Evolutionary conservation across 2,797 vertebrate species (phyloP).

Genomic region (Hirundo rustica): DNA sequence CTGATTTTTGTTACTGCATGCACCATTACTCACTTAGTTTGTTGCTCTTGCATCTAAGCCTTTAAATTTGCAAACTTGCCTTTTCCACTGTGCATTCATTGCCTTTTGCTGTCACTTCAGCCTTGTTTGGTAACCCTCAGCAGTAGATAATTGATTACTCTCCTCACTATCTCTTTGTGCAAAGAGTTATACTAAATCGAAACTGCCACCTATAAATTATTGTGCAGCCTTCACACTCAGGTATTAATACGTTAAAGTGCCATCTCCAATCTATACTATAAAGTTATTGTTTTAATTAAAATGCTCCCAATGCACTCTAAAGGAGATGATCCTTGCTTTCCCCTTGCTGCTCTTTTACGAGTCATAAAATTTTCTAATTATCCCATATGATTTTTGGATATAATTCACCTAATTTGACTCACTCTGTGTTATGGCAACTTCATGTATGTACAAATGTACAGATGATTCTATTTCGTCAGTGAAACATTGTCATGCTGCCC

Average conservation of each 20-base stretch:
- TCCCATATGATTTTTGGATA: neutral
- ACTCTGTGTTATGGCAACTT: neutral
- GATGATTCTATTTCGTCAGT: neutral
- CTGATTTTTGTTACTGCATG: neutral
- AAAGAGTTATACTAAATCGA: constrained; percentile 32
- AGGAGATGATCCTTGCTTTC: neutral
- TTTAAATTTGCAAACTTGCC: constrained; percentile 25
- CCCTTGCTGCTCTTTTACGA: neutral
- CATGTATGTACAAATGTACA: neutral
- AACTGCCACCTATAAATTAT: constrained; percentile 47
- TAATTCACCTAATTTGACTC: neutral
- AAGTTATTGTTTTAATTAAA: constrained; percentile 70
- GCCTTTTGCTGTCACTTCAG: constrained; percentile 24
- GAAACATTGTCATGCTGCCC: accelerated
- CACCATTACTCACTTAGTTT: neutral
- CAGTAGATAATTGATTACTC: constrained; percentile 26
- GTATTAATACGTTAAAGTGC: neutral
- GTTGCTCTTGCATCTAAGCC: neutral
- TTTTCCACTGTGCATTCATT: neutral
- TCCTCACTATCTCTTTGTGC: constrained; percentile 40
- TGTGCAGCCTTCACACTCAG: neutral
- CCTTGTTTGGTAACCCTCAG: constrained; percentile 7
- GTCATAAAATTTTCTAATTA: constrained; percentile 24
- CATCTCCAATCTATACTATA: constrained; percentile 16
- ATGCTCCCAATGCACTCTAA: neutral